A percentile compares a stretch with the other conserved stretches of the same genome.
Conservation (phyloP, 2,888 invertebrate species). For the Callosobruchus maculatus region DNA sequence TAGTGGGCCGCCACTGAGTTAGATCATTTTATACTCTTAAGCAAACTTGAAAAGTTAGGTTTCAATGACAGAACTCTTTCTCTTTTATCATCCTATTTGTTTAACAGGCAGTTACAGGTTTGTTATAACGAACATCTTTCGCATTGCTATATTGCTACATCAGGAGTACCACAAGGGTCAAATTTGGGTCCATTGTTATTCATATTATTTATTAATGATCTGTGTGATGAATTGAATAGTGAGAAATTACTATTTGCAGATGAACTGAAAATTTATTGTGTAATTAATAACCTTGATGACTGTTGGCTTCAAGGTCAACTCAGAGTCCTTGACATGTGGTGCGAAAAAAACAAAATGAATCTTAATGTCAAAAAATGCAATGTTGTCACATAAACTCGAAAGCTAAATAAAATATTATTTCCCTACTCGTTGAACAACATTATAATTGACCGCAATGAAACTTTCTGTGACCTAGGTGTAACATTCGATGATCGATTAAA, state of each 20-base stretch:
- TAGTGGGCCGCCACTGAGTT: too few species aligned
- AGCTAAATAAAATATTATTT: not conserved
- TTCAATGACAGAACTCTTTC: not conserved
- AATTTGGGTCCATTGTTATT: conserved; percentile 11
- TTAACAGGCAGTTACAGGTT: conserved; percentile 2
- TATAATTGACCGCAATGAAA: not conserved
- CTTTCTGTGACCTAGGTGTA: conserved; percentile 7
- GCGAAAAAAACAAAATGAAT: conserved; percentile 2
- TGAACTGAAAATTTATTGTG: conserved; percentile 9
- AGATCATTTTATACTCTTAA: conserved; percentile 4
- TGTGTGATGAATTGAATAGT: conserved; percentile 3
- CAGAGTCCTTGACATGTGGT: conserved; percentile 3
- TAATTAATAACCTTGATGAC: conserved; percentile 5
- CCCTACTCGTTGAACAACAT: not conserved
- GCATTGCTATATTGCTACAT: not conserved
- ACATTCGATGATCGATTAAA: conserved; percentile 6
- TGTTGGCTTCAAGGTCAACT: conserved; percentile 5
- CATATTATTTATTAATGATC: conserved; percentile 9
- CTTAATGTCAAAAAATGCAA: conserved; percentile 12
- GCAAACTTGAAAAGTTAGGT: conserved; percentile 1
- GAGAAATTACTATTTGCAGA: conserved; percentile 9
- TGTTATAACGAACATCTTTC: not conserved
- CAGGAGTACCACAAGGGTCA: conserved; percentile 11
- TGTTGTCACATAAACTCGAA: conserved; percentile 5
- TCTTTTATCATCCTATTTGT: conserved; percentile 5